phyloP scores from a whole-genome alignment of 2,888 invertebrate species.

The Azorinus chamasolen region DNA sequence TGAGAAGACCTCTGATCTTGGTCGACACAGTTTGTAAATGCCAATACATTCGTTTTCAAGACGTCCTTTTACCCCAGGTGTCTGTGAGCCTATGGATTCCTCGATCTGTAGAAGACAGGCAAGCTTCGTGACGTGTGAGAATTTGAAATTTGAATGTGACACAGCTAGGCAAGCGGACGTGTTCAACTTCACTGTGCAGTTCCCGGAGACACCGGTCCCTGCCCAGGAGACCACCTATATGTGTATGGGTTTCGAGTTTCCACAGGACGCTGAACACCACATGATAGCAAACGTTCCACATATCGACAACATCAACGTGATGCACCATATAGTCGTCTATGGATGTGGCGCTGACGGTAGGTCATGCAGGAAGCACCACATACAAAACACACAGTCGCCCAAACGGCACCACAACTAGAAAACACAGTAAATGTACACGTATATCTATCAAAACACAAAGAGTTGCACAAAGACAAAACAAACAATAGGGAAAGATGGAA shows the following conservation, averaged over 20 bases:
- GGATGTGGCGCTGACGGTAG: conserved; percentile 52
- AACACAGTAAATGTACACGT: too few species aligned
- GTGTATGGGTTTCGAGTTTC: conserved; percentile 68
- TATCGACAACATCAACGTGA: conserved; percentile 62
- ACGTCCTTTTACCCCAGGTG: conserved; percentile 1
- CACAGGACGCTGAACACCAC: conserved; percentile 59
- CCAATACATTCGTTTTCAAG: too few species aligned
- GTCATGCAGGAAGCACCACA: too few species aligned
- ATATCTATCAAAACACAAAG: too few species aligned
- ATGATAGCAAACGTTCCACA: conserved; percentile 66
- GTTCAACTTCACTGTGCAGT: neutral
- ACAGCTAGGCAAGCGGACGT: conserved; percentile 24
- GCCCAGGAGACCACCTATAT: conserved; percentile 66
- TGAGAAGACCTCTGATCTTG: too few species aligned
- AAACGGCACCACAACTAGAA: too few species aligned
- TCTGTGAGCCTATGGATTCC: conserved; percentile 30
- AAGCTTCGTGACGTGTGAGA: conserved; percentile 17
- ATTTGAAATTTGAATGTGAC: conserved; percentile 15
- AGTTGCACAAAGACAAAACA: too few species aligned
- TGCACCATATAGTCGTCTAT: conserved; percentile 71
- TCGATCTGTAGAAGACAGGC: conserved; percentile 19
- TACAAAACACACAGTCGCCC: too few species aligned
- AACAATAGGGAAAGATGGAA: too few species aligned
- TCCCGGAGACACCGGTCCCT: conserved; percentile 64
- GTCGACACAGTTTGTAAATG: too few species aligned